These are phyloP conservation scores for Pteronura brasiliensis DNA, from an alignment of 2,113 vertebrate genomes.

Conservation along the genomic window DNA sequence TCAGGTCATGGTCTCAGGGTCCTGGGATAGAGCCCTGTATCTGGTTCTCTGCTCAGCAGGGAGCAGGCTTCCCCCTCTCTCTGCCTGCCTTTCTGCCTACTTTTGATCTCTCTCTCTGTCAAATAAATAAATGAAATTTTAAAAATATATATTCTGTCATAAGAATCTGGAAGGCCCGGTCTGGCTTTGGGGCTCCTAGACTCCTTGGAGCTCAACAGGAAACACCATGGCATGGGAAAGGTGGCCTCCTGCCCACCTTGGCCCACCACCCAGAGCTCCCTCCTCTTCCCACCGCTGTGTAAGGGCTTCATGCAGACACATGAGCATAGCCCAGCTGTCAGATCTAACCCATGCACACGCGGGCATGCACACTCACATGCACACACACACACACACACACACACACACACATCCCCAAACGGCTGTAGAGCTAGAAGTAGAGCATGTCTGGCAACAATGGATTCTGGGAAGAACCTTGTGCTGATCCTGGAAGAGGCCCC, in stretches of 20 bases:
- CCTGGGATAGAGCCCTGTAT: too few relatives aligned
- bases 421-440: not conserved
- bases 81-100: too few relatives aligned
- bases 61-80: too few relatives aligned
- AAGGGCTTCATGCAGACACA: not conserved
- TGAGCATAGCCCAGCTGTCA: not conserved
- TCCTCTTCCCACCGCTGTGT: not conserved
- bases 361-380: too few relatives aligned
- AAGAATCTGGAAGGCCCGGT: not conserved
- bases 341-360: not conserved
- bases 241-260: rapidly evolving
- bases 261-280: not conserved
- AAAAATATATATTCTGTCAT: not conserved
- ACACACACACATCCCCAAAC: not conserved
- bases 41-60: too few relatives aligned
- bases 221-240: not conserved
- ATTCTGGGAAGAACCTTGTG: rapidly evolving
- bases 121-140: too few relatives aligned
- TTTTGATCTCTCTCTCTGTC: too few relatives aligned
- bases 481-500: not conserved
- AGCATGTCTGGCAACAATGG: not conserved
- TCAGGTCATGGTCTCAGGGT: too few relatives aligned
- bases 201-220: not conserved
- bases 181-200: not conserved
- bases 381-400: not conserved